phyloP scores from a whole-genome alignment of 2,113 vertebrate species.

The Prinia subflava region DNA sequence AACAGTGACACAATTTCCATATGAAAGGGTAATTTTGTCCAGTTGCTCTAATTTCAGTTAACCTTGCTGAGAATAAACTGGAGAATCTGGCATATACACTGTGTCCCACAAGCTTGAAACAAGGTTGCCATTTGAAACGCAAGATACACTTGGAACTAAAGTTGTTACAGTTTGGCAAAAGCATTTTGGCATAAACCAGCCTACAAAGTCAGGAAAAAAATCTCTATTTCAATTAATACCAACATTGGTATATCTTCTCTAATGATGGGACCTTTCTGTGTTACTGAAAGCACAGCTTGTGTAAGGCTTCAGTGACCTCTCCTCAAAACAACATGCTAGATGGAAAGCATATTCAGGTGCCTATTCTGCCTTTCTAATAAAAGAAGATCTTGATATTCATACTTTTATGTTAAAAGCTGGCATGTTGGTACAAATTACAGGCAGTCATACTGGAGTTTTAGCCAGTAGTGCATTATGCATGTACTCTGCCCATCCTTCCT shows the following conservation, averaged over 20 bases:
- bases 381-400: background rate
- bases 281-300: background rate
- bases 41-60: conserved; percentile 2
- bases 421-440: background rate
- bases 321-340: background rate
- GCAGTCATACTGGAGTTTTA: background rate
- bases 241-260: background rate
- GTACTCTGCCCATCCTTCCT: background rate
- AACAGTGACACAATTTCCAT: conserved; percentile 8
- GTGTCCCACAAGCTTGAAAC: background rate
- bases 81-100: background rate
- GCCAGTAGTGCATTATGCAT: background rate
- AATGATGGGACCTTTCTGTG: background rate
- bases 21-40: background rate
- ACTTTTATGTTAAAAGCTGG: background rate
- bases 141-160: background rate
- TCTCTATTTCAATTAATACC: background rate
- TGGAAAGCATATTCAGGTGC: background rate
- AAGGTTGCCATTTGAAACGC: background rate
- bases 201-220: background rate
- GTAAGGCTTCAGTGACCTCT: background rate
- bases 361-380: background rate
- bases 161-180: background rate
- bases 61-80: background rate
- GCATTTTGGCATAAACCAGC: background rate